Evolutionary conservation across 2,888 invertebrate species (phyloP).

Genomic region (Dione juno): DNA sequence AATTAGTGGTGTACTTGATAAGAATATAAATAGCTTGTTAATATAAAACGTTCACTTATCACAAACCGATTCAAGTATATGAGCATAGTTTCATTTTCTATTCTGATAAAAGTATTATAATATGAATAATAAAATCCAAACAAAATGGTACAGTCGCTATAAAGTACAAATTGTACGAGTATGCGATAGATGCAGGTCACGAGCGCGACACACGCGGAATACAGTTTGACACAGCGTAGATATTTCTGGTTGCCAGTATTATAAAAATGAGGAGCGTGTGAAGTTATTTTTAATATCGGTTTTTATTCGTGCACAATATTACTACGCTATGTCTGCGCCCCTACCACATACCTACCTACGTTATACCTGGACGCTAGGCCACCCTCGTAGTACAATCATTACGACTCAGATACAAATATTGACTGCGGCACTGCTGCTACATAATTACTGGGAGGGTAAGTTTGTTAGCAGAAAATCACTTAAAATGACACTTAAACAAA

Average conservation of each 20-base stretch:
- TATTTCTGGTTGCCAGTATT: slow-evolving; percentile 46
- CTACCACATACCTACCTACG: neutral
- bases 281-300: neutral
- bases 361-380: slow-evolving; percentile 33
- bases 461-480: slow-evolving; percentile 44
- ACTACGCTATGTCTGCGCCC: slow-evolving; percentile 16
- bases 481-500: slow-evolving; percentile 39
- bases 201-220: slow-evolving; percentile 36
- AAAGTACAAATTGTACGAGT: slow-evolving; percentile 31
- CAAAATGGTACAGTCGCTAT: slow-evolving; percentile 1
- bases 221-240: slow-evolving; percentile 37
- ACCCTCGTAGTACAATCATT: slow-evolving; percentile 45
- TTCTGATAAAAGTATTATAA: neutral
- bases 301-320: neutral
- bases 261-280: slow-evolving; percentile 30
- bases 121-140: slow-evolving; percentile 21
- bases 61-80: neutral
- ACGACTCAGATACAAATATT: slow-evolving; percentile 49
- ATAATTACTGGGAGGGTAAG: slow-evolving; percentile 47
- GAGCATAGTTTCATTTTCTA: neutral
- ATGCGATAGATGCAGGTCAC: slow-evolving; percentile 50
- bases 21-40: too few species aligned
- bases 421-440: slow-evolving; percentile 44
- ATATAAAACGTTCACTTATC: too few species aligned
- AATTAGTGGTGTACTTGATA: too few species aligned